Evolutionary conservation across 2,888 invertebrate genomes (phyloP), one percentile per base, ranked within the genome.

Genomic region (Globia sparganii): DNA sequence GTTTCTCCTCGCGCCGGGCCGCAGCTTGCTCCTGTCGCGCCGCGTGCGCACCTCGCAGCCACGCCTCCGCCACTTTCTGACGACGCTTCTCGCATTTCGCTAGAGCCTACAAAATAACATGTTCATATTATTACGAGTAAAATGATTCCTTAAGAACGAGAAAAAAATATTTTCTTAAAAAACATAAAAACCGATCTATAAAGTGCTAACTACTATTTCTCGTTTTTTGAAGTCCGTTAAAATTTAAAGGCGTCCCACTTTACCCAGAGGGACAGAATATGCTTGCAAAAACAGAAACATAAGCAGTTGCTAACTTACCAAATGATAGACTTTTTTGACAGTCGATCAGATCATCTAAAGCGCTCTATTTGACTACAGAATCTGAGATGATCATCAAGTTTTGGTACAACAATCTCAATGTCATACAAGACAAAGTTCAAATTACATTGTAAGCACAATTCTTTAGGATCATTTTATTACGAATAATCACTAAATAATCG

Each of bases 21-120:
- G 99, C 99, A 1, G 99, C 99, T 43, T 99, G 99, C 96, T 99
- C 99, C 87, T 99, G 99, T 0, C 99, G 97, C 37, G 99, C 99
- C n/a, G 98, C 98, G 96, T 99, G 99, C 0, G 99, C 99, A 25
- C 98, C 99, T 92, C 99, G 99, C 91, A 99, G 95, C 97, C 99
- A 99, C 49, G 98, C 98, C 94, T 99, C 99, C 90, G 99, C 99
- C 9, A 99, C 99, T 87, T 98, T 98, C 93, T 98, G 97, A 6
- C 99, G 98, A 92, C 99, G 99, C 94, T 99, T 99, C 92, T 99
- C 99, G 68, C 99, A 98, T 94, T 99, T 99, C 61, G 94, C 93
- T 94, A 99, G 98, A 43, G 98, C 99, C 98, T 99, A 90, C 0
- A 70, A 72, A 0, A 2, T 15, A 6, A 43, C 13, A 73, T n/a